Evolutionary conservation across 2,113 vertebrate genomes (phyloP).

Genomic region (Oreochromis tanganicae): DNA sequence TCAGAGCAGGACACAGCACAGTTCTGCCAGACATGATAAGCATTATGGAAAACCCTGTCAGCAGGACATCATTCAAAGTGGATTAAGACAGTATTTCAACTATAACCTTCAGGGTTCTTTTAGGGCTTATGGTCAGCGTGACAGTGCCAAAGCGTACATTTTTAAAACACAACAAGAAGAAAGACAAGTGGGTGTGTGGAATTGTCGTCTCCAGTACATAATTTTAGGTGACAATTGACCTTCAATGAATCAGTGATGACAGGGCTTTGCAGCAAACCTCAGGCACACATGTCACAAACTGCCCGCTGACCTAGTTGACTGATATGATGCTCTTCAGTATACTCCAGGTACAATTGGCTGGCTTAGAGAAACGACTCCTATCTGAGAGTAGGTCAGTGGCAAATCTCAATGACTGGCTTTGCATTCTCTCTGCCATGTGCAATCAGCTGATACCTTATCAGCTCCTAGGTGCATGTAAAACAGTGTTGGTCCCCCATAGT

Average conservation of each 20-base stretch:
- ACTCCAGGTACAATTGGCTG: slow-evolving; percentile 20
- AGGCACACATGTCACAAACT: slow-evolving; percentile 44
- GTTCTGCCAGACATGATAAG: slow-evolving; percentile 58
- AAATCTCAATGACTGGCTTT: slow-evolving; percentile 28
- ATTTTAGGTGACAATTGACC: slow-evolving; percentile 71
- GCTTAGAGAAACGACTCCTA: background rate
- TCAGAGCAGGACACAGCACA: slow-evolving; percentile 12
- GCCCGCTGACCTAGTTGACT: slow-evolving; percentile 43
- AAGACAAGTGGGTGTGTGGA: slow-evolving; percentile 34
- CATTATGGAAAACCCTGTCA: slow-evolving; percentile 53
- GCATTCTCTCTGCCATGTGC: slow-evolving; percentile 41
- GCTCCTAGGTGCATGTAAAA: slow-evolving; percentile 36
- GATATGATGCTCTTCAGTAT: slow-evolving; percentile 24
- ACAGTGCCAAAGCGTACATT: slow-evolving; percentile 50
- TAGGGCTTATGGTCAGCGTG: background rate
- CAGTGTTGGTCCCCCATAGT: slow-evolving; percentile 15
- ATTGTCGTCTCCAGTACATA: slow-evolving; percentile 47
- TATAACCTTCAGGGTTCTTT: slow-evolving; percentile 47
- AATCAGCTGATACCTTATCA: slow-evolving; percentile 58
- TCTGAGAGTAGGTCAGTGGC: slow-evolving; percentile 29
- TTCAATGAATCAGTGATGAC: slow-evolving; percentile 59
- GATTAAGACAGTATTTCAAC: slow-evolving; percentile 53
- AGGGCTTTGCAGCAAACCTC: slow-evolving; percentile 42
- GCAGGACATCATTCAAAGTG: slow-evolving; percentile 53
- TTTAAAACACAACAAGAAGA: slow-evolving; percentile 24